These are phyloP conservation scores for Ramazzottius varieornatus DNA, from an alignment of 2,888 invertebrate genomes.

Conservation along the genomic window DNA sequence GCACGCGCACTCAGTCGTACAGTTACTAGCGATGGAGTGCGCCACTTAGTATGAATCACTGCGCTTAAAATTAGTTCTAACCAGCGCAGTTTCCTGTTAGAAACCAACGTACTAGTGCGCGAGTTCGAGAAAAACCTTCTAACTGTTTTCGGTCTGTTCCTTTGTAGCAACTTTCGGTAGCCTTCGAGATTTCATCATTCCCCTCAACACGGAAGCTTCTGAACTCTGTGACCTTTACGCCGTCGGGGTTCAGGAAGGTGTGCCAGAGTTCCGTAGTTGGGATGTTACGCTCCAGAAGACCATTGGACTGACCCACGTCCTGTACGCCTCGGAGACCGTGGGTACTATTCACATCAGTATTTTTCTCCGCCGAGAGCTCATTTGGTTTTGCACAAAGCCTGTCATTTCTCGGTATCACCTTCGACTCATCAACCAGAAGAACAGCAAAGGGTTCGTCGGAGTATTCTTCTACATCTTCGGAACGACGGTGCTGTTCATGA, in stretches of 20 bases:
- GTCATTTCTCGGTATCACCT: background rate
- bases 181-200: background rate
- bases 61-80: no score
- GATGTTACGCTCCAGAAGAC: background rate
- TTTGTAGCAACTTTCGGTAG: background rate
- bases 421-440: background rate
- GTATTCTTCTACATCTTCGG: background rate
- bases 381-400: background rate
- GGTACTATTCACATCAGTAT: slow-evolving; percentile 1
- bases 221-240: background rate
- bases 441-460: slow-evolving; percentile 3
- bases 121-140: no score
- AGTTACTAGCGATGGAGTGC: no score
- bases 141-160: no score
- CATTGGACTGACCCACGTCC: background rate
- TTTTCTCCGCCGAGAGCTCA: background rate
- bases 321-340: background rate
- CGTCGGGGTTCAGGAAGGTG: background rate
- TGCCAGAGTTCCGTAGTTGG: background rate
- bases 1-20: no score
- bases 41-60: no score
- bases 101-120: no score
- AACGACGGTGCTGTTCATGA: background rate
- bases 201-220: background rate
- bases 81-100: no score